Conservation (phyloP, 1,140 invertebrate genomes). For the Bursaphelenchus mucronatus region DNA sequence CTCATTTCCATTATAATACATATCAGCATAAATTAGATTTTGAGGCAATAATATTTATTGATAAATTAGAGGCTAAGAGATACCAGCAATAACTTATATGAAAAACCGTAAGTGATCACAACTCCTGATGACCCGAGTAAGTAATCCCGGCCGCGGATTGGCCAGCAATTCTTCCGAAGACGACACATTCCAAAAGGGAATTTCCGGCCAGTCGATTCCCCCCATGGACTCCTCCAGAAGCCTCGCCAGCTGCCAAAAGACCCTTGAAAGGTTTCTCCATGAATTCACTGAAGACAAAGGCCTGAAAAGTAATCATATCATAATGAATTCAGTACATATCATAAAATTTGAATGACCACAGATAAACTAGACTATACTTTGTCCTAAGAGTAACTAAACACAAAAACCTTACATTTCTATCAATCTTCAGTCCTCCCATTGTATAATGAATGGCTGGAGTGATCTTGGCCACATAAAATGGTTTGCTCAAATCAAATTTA, state of each 20-base stretch:
- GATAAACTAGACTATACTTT: background rate
- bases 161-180: constrained; percentile 61
- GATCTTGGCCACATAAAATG: constrained; percentile 55
- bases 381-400: background rate
- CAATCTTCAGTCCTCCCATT: constrained; percentile 61
- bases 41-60: too few species aligned
- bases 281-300: constrained; percentile 51
- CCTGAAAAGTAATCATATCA: constrained; percentile 21
- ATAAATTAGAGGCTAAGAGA: too few species aligned
- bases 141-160: constrained; percentile 45
- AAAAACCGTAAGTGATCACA: too few species aligned
- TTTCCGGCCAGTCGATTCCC: constrained; percentile 61
- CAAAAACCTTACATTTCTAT: constrained; percentile 27
- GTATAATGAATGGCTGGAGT: constrained; percentile 62
- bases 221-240: constrained; percentile 62
- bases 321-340: constrained; percentile 7
- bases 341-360: background rate
- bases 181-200: constrained; percentile 61
- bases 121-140: constrained; percentile 26
- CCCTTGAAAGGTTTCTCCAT: constrained; percentile 54
- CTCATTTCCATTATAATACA: too few species aligned
- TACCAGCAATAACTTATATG: too few species aligned
- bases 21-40: too few species aligned
- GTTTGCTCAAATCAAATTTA: constrained; percentile 42
- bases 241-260: constrained; percentile 60